Conservation (phyloP, 2,113 vertebrate genomes). For the Hippocampus barbouri region DNA sequence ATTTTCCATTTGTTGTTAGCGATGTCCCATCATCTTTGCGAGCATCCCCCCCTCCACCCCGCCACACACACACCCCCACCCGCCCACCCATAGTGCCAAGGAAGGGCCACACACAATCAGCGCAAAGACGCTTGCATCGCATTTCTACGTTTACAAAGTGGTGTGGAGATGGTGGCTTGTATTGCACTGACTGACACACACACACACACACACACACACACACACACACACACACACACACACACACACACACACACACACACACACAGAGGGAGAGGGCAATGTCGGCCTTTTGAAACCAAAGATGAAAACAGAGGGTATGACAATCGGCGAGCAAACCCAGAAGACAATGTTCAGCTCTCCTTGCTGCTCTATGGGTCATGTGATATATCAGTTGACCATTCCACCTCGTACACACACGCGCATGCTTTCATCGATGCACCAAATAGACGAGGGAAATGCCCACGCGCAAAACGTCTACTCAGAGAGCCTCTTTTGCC, state of each 20-base stretch:
- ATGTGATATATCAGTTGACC: slow-evolving; percentile 49
- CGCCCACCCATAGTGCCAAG: slow-evolving; percentile 54
- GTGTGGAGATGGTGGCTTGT: slow-evolving; percentile 66
- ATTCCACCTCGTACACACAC: slow-evolving; percentile 53
- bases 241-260: slow-evolving; percentile 43
- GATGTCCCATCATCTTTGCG: slow-evolving; percentile 68
- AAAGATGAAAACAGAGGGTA: slow-evolving; percentile 71
- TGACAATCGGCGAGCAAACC: slow-evolving; percentile 71
- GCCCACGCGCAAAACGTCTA: slow-evolving; percentile 29
- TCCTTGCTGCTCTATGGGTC: slow-evolving; percentile 54
- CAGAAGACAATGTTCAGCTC: slow-evolving; percentile 60
- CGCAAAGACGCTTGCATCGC: slow-evolving; percentile 67
- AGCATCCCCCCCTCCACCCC: neutral
- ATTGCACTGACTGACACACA: slow-evolving; percentile 61
- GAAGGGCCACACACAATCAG: slow-evolving; percentile 74
- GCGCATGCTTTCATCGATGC: slow-evolving; percentile 20
- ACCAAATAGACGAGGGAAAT: slow-evolving; percentile 29
- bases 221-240: slow-evolving; percentile 37
- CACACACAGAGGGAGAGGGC: slow-evolving; percentile 41
- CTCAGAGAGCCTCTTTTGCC: slow-evolving; percentile 69
- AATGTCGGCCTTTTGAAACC: slow-evolving; percentile 68
- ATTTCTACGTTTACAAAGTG: slow-evolving; percentile 64
- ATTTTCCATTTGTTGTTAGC: slow-evolving; percentile 50
- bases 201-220: slow-evolving; percentile 47
- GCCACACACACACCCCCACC: too few relatives aligned